Evolutionary conservation across 2,113 vertebrate species (phyloP).

Genomic region (Oncorhynchus tshawytscha): DNA sequence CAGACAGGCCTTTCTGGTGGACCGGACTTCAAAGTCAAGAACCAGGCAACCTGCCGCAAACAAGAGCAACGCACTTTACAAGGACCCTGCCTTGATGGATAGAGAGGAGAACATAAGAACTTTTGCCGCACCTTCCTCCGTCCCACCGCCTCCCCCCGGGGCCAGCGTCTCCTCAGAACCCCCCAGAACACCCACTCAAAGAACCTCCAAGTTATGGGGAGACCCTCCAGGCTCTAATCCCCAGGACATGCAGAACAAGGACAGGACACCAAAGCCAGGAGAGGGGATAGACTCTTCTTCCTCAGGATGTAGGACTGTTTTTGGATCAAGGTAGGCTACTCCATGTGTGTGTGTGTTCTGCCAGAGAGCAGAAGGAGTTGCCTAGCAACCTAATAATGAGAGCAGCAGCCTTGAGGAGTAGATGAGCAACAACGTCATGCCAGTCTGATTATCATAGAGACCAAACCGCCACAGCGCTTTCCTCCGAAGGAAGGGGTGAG

Average conservation of each 20-base stretch:
- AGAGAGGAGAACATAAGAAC: constrained; percentile 80
- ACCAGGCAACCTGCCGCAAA: constrained; percentile 80
- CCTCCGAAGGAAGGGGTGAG: too few species aligned
- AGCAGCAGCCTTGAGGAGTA: constrained; percentile 50
- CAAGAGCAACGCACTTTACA: constrained; percentile 86
- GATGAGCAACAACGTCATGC: constrained; percentile 42
- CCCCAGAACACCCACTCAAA: constrained; percentile 77
- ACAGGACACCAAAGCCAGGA: constrained; percentile 82
- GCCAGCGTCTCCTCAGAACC: constrained; percentile 46
- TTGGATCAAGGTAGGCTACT: constrained; percentile 79
- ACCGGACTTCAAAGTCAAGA: constrained; percentile 88
- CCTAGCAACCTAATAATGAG: constrained; percentile 63
- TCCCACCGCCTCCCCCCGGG: constrained; percentile 77
- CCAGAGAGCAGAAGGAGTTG: constrained; percentile 58
- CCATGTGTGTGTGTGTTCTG: constrained; percentile 27
- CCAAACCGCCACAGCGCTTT: too few species aligned
- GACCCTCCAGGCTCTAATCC: constrained; percentile 77
- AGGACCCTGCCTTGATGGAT: constrained; percentile 68
- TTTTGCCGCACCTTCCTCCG: constrained; percentile 77
- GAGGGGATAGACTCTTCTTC: constrained; percentile 73
- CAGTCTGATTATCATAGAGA: constrained; percentile 42
- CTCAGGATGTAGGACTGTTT: constrained; percentile 78
- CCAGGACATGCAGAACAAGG: constrained; percentile 84
- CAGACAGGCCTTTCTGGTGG: constrained; percentile 85
- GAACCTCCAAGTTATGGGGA: constrained; percentile 89